These are phyloP conservation scores for Motacilla tschutschensis DNA, from an alignment of 2,113 vertebrate genomes.

Conservation along the genomic window DNA sequence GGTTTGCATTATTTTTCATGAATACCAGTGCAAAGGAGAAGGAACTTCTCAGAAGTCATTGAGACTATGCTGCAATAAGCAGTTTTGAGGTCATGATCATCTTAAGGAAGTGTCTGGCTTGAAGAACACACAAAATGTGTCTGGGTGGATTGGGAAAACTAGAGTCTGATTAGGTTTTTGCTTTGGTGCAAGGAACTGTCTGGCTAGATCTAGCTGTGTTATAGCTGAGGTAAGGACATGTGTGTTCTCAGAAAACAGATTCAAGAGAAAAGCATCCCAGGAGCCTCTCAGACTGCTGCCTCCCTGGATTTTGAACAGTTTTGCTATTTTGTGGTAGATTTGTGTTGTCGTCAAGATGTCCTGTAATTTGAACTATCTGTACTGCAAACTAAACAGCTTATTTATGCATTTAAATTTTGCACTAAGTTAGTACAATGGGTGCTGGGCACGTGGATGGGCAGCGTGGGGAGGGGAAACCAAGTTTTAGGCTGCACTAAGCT, in stretches of 20 bases:
- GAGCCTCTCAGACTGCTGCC: not conserved
- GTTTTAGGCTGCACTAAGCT: not conserved
- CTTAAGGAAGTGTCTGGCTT: not conserved
- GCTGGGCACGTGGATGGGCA: accelerated
- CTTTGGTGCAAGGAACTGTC: not conserved
- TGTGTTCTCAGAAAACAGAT: not conserved
- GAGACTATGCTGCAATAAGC: not conserved
- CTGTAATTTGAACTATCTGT: not conserved
- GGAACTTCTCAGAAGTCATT: not conserved
- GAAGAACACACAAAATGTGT: not conserved
- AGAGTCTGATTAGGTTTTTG: not conserved
- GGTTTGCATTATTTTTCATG: not conserved
- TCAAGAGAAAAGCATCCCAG: not conserved
- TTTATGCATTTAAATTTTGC: not conserved
- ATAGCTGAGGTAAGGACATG: not conserved
- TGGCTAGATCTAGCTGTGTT: not conserved
- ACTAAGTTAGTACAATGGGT: not conserved
- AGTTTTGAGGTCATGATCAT: not conserved
- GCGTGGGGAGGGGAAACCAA: not conserved
- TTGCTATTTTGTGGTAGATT: not conserved
- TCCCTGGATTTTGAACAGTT: not conserved
- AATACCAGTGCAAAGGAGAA: not conserved
- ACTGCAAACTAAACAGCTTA: not conserved
- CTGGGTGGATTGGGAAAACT: not conserved
- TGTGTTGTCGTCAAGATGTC: not conserved